phyloP scores from a whole-genome alignment of 2,113 vertebrate genomes.

The Orthochromis malagaraziensis region DNA sequence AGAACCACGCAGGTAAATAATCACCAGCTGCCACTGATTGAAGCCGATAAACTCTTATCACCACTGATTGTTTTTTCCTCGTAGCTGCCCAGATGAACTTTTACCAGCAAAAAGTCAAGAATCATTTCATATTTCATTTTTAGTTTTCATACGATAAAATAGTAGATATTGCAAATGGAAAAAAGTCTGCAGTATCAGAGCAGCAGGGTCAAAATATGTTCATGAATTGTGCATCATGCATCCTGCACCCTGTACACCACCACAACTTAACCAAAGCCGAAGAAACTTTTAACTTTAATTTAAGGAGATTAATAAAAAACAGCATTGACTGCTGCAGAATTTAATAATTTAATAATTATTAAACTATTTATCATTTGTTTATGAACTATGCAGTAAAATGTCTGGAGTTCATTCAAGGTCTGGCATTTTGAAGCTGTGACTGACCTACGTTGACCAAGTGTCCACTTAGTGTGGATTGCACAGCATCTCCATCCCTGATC shows the following conservation, averaged over 20 bases:
- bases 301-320: not conserved
- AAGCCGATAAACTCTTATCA: not conserved
- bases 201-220: not conserved
- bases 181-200: not conserved
- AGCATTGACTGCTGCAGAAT: not conserved
- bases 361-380: not conserved
- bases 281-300: not conserved
- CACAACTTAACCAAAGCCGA: rapidly evolving
- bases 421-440: not conserved
- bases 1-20: not conserved
- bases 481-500: not conserved
- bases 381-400: not conserved
- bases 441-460: rapidly evolving
- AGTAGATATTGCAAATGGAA: not conserved
- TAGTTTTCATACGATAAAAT: not conserved
- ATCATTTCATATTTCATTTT: not conserved
- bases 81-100: not conserved
- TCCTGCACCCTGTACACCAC: rapidly evolving
- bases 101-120: not conserved
- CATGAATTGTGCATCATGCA: rapidly evolving
- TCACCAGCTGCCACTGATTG: not conserved
- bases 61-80: not conserved
- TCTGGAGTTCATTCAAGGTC: not conserved
- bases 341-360: too few relatives aligned
- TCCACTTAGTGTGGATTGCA: not conserved